These are phyloP conservation scores for Centropristis striata DNA, from an alignment of 2,113 vertebrate genomes.

Conservation along the genomic window DNA sequence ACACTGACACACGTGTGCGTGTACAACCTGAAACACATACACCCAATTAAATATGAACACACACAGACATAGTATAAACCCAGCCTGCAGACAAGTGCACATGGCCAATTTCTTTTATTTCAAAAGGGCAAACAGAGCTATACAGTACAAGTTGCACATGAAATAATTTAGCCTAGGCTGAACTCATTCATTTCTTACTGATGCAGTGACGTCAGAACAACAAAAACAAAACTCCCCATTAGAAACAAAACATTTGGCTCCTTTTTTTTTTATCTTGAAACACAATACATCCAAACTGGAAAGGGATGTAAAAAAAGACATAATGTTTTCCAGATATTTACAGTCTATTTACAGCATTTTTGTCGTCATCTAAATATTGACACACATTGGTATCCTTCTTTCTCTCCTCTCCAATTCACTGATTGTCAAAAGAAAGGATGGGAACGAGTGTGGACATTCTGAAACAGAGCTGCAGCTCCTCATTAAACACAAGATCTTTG, in stretches of 20 bases:
- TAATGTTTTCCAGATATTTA: conserved; percentile 84
- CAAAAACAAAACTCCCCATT: conserved; percentile 72
- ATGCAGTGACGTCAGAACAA: conserved; percentile 81
- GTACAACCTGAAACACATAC: conserved; percentile 49
- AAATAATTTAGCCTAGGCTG: conserved; percentile 82
- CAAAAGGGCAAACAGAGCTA: conserved; percentile 83
- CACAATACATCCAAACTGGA: conserved; percentile 83
- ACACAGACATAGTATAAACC: conserved; percentile 44
- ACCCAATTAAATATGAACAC: conserved; percentile 49
- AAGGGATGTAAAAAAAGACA: conserved; percentile 84
- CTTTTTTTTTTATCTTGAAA: conserved; percentile 72
- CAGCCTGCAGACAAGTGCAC: conserved; percentile 70
- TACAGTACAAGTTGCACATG: conserved; percentile 85
- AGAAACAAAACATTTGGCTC: conserved; percentile 81
- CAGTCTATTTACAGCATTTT: conserved; percentile 82
- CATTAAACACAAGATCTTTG: conserved; percentile 56
- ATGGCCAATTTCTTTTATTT: conserved; percentile 83
- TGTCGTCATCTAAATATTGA: conserved; percentile 77
- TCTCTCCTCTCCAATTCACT: conserved; percentile 76
- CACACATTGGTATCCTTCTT: conserved; percentile 80
- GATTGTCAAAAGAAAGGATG: conserved; percentile 86
- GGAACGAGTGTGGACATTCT: conserved; percentile 82
- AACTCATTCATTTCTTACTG: conserved; percentile 80
- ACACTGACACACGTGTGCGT: conserved; percentile 26
- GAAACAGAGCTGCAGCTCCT: conserved; percentile 67